A percentile compares a stretch with the other conserved stretches of the same genome.
These are phyloP conservation scores for Orchesella cincta DNA, from an alignment of 1,140 invertebrate species.

Conservation along the genomic window DNA sequence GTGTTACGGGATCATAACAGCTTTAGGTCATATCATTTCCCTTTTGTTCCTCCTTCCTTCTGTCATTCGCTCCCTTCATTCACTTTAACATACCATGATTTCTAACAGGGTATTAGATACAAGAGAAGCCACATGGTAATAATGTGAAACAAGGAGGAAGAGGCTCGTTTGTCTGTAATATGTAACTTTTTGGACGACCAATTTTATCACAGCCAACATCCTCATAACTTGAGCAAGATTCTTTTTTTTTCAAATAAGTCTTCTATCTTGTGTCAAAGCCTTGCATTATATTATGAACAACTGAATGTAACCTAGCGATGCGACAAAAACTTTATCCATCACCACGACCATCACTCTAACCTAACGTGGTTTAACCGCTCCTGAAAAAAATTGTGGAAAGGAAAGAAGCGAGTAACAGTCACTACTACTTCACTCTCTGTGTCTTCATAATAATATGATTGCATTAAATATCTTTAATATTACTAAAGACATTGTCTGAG, in stretches of 20 bases:
- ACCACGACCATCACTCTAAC: background rate
- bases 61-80: background rate
- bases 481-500: background rate
- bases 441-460: constrained; percentile 6
- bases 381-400: background rate
- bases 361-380: background rate
- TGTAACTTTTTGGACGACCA: constrained; percentile 1
- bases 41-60: constrained; percentile 15
- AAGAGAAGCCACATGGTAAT: constrained; percentile 3
- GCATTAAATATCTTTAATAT: background rate
- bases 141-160: constrained; percentile 13
- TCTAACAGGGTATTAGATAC: background rate
- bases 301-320: background rate
- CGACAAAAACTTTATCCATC: background rate
- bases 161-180: background rate
- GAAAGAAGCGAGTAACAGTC: background rate
- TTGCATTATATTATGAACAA: background rate
- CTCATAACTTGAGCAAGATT: background rate
- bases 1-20: constrained; percentile 25
- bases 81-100: constrained; percentile 2
- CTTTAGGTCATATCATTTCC: background rate
- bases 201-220: no score
- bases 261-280: background rate
- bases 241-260: background rate
- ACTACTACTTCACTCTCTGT: background rate